Conservation (phyloP, 2,888 invertebrate species). For the Caenorhabditis afra region DNA sequence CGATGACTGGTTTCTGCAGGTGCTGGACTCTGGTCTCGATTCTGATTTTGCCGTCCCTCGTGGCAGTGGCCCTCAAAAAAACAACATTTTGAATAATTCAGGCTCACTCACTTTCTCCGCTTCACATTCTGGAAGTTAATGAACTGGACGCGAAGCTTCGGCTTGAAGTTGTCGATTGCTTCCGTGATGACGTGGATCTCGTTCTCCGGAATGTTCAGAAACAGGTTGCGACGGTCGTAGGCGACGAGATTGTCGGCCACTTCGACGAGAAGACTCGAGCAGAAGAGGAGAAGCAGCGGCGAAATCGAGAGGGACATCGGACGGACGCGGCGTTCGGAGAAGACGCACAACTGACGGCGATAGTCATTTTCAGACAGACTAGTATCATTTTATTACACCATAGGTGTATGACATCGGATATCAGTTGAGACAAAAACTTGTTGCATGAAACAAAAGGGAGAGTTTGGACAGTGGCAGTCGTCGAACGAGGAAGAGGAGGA, state of each 20-base stretch:
- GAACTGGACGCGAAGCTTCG: slow-evolving; percentile 48
- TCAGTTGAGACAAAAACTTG: slow-evolving; percentile 49
- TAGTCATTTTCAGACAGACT: slow-evolving; percentile 53
- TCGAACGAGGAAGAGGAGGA: not conserved
- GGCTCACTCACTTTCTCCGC: slow-evolving; percentile 38
- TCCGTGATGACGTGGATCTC: slow-evolving; percentile 56
- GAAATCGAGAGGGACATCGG: slow-evolving; percentile 36
- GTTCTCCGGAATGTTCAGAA: slow-evolving; percentile 54
- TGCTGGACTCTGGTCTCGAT: slow-evolving; percentile 33
- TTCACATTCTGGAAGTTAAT: slow-evolving; percentile 50
- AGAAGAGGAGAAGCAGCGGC: slow-evolving; percentile 24
- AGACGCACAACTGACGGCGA: slow-evolving; percentile 7
- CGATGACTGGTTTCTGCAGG: slow-evolving; percentile 35
- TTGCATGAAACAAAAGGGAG: slow-evolving; percentile 54
- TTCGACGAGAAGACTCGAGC: slow-evolving; percentile 3
- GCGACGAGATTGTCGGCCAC: slow-evolving; percentile 47
- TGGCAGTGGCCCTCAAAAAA: slow-evolving; percentile 34
- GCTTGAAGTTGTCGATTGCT: slow-evolving; percentile 53
- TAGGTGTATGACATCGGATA: slow-evolving; percentile 51
- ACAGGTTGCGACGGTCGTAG: slow-evolving; percentile 50
- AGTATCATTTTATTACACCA: slow-evolving; percentile 58
- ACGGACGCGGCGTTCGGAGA: slow-evolving; percentile 5
- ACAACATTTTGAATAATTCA: not conserved
- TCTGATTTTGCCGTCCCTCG: slow-evolving; percentile 35
- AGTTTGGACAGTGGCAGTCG: slow-evolving; percentile 28